A percentile compares a stretch with the other conserved stretches of the same genome.
These are phyloP conservation scores for Antheraea assamensis DNA, from an alignment of 2,888 invertebrate genomes.

Conservation along the genomic window DNA sequence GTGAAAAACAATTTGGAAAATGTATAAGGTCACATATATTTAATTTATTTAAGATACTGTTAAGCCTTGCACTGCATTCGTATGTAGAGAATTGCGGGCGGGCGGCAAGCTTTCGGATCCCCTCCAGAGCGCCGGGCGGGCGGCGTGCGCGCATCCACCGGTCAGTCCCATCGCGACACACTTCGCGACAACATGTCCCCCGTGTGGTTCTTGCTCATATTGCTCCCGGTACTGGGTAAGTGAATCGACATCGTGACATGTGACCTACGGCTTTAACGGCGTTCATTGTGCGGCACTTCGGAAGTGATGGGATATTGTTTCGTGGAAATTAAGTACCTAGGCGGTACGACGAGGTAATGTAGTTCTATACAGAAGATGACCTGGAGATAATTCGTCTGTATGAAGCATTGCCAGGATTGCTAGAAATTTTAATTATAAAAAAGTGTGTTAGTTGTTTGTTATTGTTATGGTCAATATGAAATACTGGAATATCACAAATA, in stretches of 20 bases:
- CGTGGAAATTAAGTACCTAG: slow-evolving; percentile 4
- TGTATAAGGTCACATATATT: neutral
- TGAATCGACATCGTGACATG: slow-evolving; percentile 32
- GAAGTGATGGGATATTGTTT: slow-evolving; percentile 21
- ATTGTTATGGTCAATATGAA: neutral
- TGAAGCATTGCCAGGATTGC: neutral
- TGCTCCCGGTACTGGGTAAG: slow-evolving; percentile 80
- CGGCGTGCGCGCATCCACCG: slow-evolving; percentile 48
- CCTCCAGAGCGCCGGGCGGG: slow-evolving; percentile 50
- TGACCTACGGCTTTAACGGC: slow-evolving; percentile 14
- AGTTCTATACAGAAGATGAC: neutral
- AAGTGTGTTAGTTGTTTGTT: neutral
- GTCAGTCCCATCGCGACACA: slow-evolving; percentile 73
- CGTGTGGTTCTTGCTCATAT: slow-evolving; percentile 74
- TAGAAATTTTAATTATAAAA: neutral
- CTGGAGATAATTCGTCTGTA: neutral
- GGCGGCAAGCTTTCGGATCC: slow-evolving; percentile 70
- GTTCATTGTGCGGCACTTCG: slow-evolving; percentile 17
- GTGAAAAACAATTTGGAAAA: neutral
- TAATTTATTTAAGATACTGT: neutral
- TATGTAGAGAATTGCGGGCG: slow-evolving; percentile 44
- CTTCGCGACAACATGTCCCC: slow-evolving; percentile 77
- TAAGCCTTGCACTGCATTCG: neutral
- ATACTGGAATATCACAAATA: too few relatives aligned
- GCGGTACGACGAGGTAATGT: neutral